Conservation (phyloP, 2,113 vertebrate species). For the Macrotis lagotis region DNA sequence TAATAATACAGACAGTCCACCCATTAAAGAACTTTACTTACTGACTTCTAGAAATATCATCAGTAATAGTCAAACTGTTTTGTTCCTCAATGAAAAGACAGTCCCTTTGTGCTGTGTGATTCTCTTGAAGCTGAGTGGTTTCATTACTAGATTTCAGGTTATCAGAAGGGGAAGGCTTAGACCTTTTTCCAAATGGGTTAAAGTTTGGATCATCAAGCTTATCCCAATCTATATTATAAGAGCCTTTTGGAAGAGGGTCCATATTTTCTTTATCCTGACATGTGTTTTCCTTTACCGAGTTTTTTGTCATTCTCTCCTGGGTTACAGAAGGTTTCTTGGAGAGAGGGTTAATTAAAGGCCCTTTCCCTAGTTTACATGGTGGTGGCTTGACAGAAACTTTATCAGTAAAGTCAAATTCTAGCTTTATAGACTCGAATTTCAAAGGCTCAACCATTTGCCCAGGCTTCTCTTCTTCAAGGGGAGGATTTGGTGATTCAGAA, state of each 20-base stretch:
- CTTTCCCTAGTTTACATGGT: constrained; percentile 84
- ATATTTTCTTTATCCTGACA: constrained; percentile 36
- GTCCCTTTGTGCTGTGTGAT: background rate
- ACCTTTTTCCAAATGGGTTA: constrained; percentile 82
- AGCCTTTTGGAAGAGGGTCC: constrained; percentile 72
- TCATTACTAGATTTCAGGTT: constrained; percentile 30
- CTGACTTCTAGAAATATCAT: background rate
- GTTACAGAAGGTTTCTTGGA: constrained; percentile 58
- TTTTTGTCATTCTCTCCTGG: constrained; percentile 51
- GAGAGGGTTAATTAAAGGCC: constrained; percentile 78
- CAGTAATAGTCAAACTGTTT: background rate
- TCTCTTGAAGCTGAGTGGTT: background rate
- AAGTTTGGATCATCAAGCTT: constrained; percentile 87
- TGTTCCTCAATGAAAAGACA: background rate
- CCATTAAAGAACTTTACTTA: background rate
- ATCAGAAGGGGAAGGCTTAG: constrained; percentile 79
- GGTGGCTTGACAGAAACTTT: constrained; percentile 80
- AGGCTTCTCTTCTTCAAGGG: constrained; percentile 43
- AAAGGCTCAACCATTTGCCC: constrained; percentile 19
- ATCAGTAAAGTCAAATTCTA: constrained; percentile 90
- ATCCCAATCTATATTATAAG: constrained; percentile 83
- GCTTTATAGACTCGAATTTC: constrained; percentile 78
- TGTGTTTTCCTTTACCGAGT: background rate
- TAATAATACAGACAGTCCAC: background rate
- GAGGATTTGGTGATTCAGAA: constrained; percentile 79